Conservation (phyloP, 2,113 vertebrate species). For the Lynx canadensis region DNA sequence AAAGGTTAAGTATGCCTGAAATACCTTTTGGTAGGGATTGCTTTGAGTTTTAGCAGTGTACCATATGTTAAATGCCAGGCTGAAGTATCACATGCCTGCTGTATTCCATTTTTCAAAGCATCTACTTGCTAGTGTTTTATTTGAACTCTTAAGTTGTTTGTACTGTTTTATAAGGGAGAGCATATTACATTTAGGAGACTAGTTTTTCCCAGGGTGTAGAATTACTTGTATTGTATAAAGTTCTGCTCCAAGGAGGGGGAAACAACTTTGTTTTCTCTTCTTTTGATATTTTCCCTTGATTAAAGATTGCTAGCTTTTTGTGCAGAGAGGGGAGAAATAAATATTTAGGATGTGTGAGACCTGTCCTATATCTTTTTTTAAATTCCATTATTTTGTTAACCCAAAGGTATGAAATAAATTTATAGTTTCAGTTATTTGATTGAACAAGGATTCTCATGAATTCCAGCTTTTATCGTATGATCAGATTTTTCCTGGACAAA, state of each 20-base stretch:
- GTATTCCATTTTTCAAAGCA: constrained; percentile 46
- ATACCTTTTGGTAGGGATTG: neutral
- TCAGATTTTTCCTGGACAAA: constrained; percentile 76
- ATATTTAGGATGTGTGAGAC: constrained; percentile 19
- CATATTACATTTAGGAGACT: constrained; percentile 40
- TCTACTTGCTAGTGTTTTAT: constrained; percentile 49
- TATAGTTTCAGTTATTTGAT: constrained; percentile 74
- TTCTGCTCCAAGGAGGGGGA: constrained; percentile 47
- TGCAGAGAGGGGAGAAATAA: constrained; percentile 25
- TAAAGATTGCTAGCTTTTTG: constrained; percentile 58
- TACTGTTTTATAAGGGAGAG: constrained; percentile 56
- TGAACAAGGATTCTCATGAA: constrained; percentile 71
- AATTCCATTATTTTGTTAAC: constrained; percentile 58
- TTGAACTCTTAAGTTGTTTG: constrained; percentile 58
- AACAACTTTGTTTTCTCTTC: constrained; percentile 63
- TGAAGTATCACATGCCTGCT: neutral
- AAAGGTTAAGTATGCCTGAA: constrained; percentile 5
- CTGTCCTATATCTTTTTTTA: neutral
- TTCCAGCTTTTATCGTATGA: constrained; percentile 71
- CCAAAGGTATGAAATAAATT: constrained; percentile 66
- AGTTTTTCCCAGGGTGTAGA: constrained; percentile 59
- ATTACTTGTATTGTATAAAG: constrained; percentile 71
- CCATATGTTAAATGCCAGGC: neutral
- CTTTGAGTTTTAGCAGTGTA: constrained; percentile 1
- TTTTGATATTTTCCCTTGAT: constrained; percentile 52